Evolutionary conservation across 2,113 vertebrate species (phyloP), one percentile per base, ranked within the genome.

Genomic region (Danionella cerebrum): DNA sequence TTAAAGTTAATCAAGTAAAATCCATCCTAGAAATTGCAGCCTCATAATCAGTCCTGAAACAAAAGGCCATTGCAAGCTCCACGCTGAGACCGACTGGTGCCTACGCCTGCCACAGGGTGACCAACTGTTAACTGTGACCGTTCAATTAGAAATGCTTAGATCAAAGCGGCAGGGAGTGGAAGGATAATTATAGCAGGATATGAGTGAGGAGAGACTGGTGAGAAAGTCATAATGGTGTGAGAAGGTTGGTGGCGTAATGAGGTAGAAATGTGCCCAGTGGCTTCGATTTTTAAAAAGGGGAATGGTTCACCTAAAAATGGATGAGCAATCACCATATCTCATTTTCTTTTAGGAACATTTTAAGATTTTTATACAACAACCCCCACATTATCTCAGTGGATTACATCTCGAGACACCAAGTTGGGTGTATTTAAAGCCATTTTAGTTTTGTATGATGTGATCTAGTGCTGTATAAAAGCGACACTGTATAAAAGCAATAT

Each of bases 1-100:
- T 77, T 71, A 68, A 77, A 73, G 55, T 63, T 68, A 77, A 74
- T 73, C 75, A 59, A 29, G 42, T 41, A 53, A 71, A 70, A 76
- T 70, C 75, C 71, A 67, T 64, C 55, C 60, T 53, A 42, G 64
- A 44, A 63, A 73, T 67, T 58, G 48, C 29, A 11, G 44, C 39
- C 33, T 64, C 72, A 70, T 66, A 69, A 70, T 74, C 67, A 70
- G 72, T 55, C 45, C 60, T 55, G 38, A 70, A 63, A 69, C 55
- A 63, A 71, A 59, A 73, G 67, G 53, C 59, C 59, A 69, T 44
- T 11, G 59, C 16, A 19, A 58, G 41, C 54, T 14, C 8, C 52
- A 13, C 3, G 9, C 66, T 69, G 71, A 25, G 65, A 42, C 58
- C 12, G 65, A 69, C 44, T 48, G 35, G 57, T 55, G 65, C 27